Percentiles rank a stretch among this genome's conserved stretches.
These are phyloP conservation scores for Sylvietta virens DNA, from an alignment of 2,113 vertebrate genomes.

Conservation along the genomic window DNA sequence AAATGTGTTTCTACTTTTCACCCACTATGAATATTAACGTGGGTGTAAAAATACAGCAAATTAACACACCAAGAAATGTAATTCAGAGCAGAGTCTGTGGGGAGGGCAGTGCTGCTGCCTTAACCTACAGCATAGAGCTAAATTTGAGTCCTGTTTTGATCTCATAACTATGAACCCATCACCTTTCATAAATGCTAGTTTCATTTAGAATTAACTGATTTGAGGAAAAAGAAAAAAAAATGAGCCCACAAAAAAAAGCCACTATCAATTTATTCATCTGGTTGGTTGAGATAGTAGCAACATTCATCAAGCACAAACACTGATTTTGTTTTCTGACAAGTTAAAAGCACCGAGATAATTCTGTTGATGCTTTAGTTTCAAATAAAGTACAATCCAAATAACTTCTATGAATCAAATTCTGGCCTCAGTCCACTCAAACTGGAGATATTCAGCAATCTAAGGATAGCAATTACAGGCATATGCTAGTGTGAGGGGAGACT, in stretches of 20 bases:
- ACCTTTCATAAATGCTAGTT: neutral
- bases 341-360: neutral
- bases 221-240: neutral
- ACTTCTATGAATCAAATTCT: neutral
- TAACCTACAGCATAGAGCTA: neutral
- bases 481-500: neutral
- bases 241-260: accelerated
- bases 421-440: neutral
- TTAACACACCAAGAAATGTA: neutral
- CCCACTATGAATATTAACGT: neutral
- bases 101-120: neutral
- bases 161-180: neutral
- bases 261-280: neutral
- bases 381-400: neutral
- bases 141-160: neutral
- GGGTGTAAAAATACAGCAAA: neutral
- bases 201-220: neutral
- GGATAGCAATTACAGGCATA: neutral
- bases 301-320: neutral
- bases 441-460: neutral
- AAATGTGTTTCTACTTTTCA: neutral
- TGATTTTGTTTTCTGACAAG: neutral
- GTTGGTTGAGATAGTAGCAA: neutral
- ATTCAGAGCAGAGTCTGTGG: neutral
- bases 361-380: neutral